Percentiles rank a stretch among this genome's conserved stretches.
phyloP scores from a whole-genome alignment of 2,888 invertebrate species.

The Phoronis australis region DNA sequence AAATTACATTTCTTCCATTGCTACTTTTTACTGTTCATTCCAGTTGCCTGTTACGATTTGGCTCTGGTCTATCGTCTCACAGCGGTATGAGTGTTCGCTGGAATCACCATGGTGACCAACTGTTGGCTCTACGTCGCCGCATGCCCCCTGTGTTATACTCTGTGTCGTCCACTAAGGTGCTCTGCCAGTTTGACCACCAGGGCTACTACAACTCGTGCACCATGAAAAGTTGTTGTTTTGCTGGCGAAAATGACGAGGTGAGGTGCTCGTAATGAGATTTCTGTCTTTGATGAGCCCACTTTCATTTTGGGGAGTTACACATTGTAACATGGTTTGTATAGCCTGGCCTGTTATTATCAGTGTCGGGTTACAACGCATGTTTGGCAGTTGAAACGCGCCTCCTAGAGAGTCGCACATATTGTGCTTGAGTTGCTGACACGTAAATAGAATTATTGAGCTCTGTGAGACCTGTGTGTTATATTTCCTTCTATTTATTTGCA shows the following conservation, averaged over 20 bases:
- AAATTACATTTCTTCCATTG: no score
- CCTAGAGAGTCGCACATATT: no score
- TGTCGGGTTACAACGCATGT: background rate
- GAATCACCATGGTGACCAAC: constrained; percentile 69
- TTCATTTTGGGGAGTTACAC: no score
- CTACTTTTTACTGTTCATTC: constrained; percentile 68
- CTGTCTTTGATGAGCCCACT: no score
- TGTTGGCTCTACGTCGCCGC: constrained; percentile 79
- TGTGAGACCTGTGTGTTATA: background rate
- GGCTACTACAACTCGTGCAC: constrained; percentile 94
- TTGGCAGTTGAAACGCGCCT: no score
- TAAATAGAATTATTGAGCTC: no score
- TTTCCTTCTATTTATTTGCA: constrained; percentile 52
- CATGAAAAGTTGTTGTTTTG: constrained; percentile 94
- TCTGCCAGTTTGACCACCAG: constrained; percentile 83
- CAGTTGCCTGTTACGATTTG: constrained; percentile 48
- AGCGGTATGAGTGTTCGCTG: constrained; percentile 84
- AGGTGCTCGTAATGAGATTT: no score
- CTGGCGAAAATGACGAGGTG: constrained; percentile 74
- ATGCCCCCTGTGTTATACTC: constrained; percentile 77
- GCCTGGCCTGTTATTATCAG: background rate
- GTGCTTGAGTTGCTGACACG: no score
- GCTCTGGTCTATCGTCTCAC: constrained; percentile 32
- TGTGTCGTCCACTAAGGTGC: constrained; percentile 63
- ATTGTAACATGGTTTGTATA: no score